Evolutionary conservation across 2,888 invertebrate species (phyloP).

Genomic region (Fissipunctia ypsillon): DNA sequence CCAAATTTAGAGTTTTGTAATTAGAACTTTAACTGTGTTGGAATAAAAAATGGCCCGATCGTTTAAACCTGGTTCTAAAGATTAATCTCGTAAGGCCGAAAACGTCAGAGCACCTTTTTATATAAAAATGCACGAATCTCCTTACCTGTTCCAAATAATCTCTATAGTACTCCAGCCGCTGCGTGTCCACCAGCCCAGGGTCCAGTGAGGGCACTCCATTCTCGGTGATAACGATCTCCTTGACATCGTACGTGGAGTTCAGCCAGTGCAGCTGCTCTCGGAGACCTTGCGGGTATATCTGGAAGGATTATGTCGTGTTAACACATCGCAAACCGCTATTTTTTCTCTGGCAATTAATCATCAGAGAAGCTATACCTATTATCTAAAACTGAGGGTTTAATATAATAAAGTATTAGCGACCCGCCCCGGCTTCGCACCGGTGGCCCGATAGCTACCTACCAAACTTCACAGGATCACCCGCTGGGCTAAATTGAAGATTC

Average conservation of each 20-base stretch:
- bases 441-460: too few species aligned
- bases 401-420: too few species aligned
- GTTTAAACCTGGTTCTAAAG: background rate
- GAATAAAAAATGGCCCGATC: background rate
- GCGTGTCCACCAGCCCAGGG: slow-evolving; percentile 71
- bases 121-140: too few species aligned
- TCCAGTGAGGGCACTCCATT: slow-evolving; percentile 79
- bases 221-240: slow-evolving; percentile 85
- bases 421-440: too few species aligned
- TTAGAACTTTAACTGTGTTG: too few species aligned
- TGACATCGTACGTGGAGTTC: slow-evolving; percentile 79
- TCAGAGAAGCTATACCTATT: too few species aligned
- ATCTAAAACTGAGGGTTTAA: too few species aligned
- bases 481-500: too few species aligned
- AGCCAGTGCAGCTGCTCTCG: slow-evolving; percentile 80
- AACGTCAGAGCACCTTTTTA: background rate
- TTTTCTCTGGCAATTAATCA: too few species aligned
- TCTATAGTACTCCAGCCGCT: slow-evolving; percentile 69
- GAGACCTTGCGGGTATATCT: slow-evolving; percentile 81
- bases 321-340: background rate
- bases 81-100: background rate
- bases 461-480: too few species aligned
- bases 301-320: slow-evolving; percentile 58
- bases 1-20: too few species aligned
- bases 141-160: slow-evolving; percentile 73